These are phyloP conservation scores for Lipotes vexillifer DNA, from an alignment of 2,113 vertebrate species.

Conservation along the genomic window DNA sequence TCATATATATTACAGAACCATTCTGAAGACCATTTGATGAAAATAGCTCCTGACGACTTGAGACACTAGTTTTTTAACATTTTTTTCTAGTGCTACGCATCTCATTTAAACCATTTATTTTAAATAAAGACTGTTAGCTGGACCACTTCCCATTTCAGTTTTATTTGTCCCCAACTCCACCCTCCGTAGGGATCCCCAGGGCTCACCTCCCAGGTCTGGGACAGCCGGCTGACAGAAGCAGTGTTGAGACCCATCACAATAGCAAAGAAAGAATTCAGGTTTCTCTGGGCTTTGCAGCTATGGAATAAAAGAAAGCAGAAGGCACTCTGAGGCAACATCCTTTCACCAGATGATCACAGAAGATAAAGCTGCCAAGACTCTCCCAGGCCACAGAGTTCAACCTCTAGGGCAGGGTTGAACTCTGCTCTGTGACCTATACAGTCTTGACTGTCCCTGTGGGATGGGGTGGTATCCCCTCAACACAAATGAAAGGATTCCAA, in stretches of 20 bases:
- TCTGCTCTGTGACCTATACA: neutral
- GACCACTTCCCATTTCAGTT: neutral
- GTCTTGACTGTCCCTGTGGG: accelerated
- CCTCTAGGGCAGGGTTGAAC: neutral
- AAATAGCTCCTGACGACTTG: neutral
- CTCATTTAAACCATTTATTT: neutral
- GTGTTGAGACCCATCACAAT: conserved; percentile 99
- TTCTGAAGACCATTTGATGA: neutral
- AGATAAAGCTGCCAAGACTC: conserved; percentile 45
- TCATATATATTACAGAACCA: neutral
- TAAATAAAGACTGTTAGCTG: neutral
- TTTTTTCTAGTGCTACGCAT: neutral
- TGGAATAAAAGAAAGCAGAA: conserved; percentile 64
- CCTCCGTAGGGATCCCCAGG: neutral
- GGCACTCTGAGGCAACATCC: conserved; percentile 43
- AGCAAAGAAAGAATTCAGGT: conserved; percentile 97
- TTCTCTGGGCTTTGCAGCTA: conserved; percentile 97
- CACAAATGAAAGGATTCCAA: neutral
- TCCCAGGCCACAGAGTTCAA: conserved; percentile 53
- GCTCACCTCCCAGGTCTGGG: conserved; percentile 97
- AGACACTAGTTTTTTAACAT: neutral
- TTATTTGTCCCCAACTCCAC: neutral
- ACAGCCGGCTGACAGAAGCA: conserved; percentile 93
- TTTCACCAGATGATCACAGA: conserved; percentile 13
- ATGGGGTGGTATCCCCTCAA: too few relatives aligned